phyloP scores from a whole-genome alignment of 2,888 invertebrate genomes.

The Aporophyla lueneburgensis region DNA sequence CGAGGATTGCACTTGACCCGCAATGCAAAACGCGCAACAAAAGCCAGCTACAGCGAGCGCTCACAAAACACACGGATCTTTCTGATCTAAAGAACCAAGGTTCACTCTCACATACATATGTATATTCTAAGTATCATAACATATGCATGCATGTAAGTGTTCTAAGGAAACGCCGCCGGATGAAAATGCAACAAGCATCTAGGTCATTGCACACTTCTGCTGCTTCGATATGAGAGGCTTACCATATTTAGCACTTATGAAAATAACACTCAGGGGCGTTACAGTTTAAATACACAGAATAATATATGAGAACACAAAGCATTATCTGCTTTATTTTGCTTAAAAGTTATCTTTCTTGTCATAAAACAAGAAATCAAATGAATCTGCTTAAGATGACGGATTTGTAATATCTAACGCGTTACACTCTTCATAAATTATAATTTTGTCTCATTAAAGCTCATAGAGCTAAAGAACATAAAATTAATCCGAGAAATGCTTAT shows the following conservation, averaged over 20 bases:
- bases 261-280: slow-evolving; percentile 13
- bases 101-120: slow-evolving; percentile 53
- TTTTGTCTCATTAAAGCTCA: slow-evolving; percentile 29
- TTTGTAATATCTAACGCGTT: slow-evolving; percentile 44
- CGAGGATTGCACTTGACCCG: slow-evolving; percentile 86
- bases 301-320: not conserved
- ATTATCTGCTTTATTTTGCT: slow-evolving; percentile 1
- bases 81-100: slow-evolving; percentile 70
- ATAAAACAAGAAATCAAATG: not conserved
- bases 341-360: not conserved
- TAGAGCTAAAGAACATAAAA: slow-evolving; percentile 44
- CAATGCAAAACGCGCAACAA: slow-evolving; percentile 82
- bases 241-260: slow-evolving; percentile 47
- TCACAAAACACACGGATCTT: slow-evolving; percentile 69
- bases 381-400: slow-evolving; percentile 8
- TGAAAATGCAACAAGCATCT: slow-evolving; percentile 70
- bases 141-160: slow-evolving; percentile 58
- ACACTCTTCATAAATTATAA: slow-evolving; percentile 42
- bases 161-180: slow-evolving; percentile 62
- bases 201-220: slow-evolving; percentile 72
- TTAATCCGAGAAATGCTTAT: slow-evolving; percentile 43
- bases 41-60: slow-evolving; percentile 72
- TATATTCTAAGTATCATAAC: slow-evolving; percentile 56
- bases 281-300: slow-evolving; percentile 6
- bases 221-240: slow-evolving; percentile 47